Evolutionary conservation across 2,113 vertebrate species (phyloP), one percentile per base, ranked within the genome.

Genomic region (Dinomys branickii): DNA sequence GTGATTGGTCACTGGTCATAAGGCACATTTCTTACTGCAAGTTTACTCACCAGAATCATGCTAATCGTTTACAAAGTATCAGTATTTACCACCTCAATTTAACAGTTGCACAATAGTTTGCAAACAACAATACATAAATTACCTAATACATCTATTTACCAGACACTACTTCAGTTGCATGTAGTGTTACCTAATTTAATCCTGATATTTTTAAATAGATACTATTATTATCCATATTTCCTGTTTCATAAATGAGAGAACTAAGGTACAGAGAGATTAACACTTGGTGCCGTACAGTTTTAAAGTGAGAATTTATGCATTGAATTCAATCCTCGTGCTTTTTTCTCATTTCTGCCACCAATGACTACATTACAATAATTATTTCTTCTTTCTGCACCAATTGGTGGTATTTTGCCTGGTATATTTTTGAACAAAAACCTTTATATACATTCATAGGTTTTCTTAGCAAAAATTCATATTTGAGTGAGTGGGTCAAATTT

Each of bases 81-180:
- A 73, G 56, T 59, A 82, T 94, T 88, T 88, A 92, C 38, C 8
- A 95, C 24, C 17, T 67, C 83, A 22, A 47, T 58, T 65, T 92
- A 89, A 73, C 85, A 20, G 88, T 26, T 91, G 44, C 7, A 63
- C 47, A 78, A 58, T 85, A 86, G 59, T 58, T 92, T 52, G 77
- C 58, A 61, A 44, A 90, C 13, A 44, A 83, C 16, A 50, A 56
- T 50, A 65, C 16, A 56, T 84, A 63, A 7, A 65, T 77, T 92
- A 85, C 88, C 54, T 59, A 80, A 54, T 88, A 11, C 26, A 54
- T 61, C 71, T 78, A 33, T 17, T 5, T 67, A 44, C 35, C 6
- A 86, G 63, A 69, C 41, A 58, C 16, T 47, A 3, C 80, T 88
- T 54, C 24, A 85, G 85, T 38, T 89, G 28, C 44, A 56, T 88